A percentile compares a stretch with the other conserved stretches of the same genome.
Conservation (phyloP, 1,140 invertebrate species). For the Hyles euphorbiae region DNA sequence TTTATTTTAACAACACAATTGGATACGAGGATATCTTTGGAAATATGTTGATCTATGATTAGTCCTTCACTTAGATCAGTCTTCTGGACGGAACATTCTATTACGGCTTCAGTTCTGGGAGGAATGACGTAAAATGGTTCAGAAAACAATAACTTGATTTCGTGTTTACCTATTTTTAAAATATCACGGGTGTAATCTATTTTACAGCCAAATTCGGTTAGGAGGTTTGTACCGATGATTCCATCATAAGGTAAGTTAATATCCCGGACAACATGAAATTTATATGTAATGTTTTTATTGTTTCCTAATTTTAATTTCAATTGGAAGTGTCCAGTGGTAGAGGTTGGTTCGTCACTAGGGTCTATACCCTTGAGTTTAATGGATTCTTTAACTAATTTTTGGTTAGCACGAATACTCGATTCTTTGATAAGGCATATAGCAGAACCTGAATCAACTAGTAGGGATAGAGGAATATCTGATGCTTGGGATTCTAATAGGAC, state of each 20-base stretch:
- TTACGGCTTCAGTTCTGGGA: no score
- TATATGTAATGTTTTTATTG: not conserved
- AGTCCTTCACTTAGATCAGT: no score
- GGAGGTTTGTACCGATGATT: slow-evolving; percentile 13
- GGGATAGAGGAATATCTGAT: slow-evolving; percentile 20
- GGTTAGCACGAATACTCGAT: slow-evolving; percentile 12
- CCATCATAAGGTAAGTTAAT: slow-evolving; percentile 18
- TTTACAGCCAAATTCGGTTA: slow-evolving; percentile 11
- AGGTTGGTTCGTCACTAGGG: slow-evolving; percentile 9
- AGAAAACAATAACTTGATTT: not conserved
- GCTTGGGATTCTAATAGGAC: slow-evolving; percentile 13
- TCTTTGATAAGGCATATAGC: slow-evolving; percentile 20
- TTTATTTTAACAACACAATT: not conserved
- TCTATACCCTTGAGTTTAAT: slow-evolving; percentile 34
- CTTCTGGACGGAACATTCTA: no score
- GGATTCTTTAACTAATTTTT: slow-evolving; percentile 12
- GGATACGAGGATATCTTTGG: no score
- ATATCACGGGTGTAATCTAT: slow-evolving; percentile 12
- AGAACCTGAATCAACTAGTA: slow-evolving; percentile 32
- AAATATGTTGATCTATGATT: no score
- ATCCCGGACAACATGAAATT: slow-evolving; percentile 13
- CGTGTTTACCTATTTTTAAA: slow-evolving; percentile 2
- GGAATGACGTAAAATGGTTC: not conserved
- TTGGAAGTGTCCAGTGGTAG: slow-evolving; percentile 20
- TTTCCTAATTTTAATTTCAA: slow-evolving; percentile 19